phyloP scores from a whole-genome alignment of 2,888 invertebrate species.

The Baccha elongata region DNA sequence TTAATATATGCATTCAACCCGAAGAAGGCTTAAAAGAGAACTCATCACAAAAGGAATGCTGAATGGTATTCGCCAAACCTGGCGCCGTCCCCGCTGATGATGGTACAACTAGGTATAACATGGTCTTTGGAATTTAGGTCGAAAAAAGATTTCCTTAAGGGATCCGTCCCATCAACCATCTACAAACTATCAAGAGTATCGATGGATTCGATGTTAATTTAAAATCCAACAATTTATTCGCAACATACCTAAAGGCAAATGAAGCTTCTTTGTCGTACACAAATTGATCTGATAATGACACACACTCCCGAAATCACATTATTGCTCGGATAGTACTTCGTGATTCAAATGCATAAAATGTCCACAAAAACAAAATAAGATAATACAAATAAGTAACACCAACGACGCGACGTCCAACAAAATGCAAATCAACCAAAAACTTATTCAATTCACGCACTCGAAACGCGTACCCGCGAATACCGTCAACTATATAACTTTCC shows the following conservation, averaged over 20 bases:
- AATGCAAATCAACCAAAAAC: slow-evolving; percentile 27
- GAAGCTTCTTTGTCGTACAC: slow-evolving; percentile 63
- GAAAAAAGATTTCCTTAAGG: slow-evolving; percentile 63
- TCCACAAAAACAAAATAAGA: slow-evolving; percentile 17
- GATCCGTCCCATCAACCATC: slow-evolving; percentile 26
- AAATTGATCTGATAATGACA: slow-evolving; percentile 68
- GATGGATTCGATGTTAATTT: slow-evolving; percentile 46
- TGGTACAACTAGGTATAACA: slow-evolving; percentile 8
- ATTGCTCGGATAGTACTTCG: slow-evolving; percentile 43
- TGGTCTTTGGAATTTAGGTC: slow-evolving; percentile 72
- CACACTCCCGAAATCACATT: slow-evolving; percentile 65
- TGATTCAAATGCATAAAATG: slow-evolving; percentile 27
- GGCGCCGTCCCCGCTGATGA: slow-evolving; percentile 56
- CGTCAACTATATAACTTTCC: slow-evolving; percentile 52
- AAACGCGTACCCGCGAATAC: slow-evolving; percentile 52
- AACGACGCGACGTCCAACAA: slow-evolving; percentile 9
- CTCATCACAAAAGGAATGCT: slow-evolving; percentile 68
- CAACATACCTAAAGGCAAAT: slow-evolving; percentile 69
- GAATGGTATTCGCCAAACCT: slow-evolving; percentile 70
- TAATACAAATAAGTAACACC: slow-evolving; percentile 1
- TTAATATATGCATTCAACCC: slow-evolving; percentile 62
- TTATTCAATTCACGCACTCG: slow-evolving; percentile 70
- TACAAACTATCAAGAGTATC: neutral
- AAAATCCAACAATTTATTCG: slow-evolving; percentile 33
- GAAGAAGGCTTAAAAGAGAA: slow-evolving; percentile 64